Evolutionary conservation across 2,113 vertebrate genomes (phyloP).

Genomic region (Myxocyprinus asiaticus): DNA sequence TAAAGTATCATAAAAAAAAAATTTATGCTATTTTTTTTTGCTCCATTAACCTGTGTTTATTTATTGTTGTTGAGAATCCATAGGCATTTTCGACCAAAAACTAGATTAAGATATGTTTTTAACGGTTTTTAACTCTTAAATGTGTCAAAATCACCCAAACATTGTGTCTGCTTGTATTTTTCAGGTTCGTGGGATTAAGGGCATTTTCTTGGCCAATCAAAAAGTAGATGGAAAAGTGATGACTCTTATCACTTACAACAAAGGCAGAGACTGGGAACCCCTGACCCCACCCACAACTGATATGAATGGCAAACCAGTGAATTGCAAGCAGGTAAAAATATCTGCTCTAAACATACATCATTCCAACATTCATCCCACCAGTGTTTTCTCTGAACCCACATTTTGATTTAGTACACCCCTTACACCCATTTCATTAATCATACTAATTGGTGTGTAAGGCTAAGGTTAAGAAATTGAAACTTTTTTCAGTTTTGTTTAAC

Average conservation of each 20-base stretch:
- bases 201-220: slow-evolving; percentile 96
- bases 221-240: slow-evolving; percentile 88
- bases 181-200: slow-evolving; percentile 93
- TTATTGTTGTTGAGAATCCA: too few species aligned
- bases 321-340: slow-evolving; percentile 84
- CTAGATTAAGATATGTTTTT: too few species aligned
- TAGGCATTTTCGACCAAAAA: too few species aligned
- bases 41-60: too few species aligned
- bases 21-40: too few species aligned
- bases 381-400: slow-evolving; percentile 16
- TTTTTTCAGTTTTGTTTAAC: too few species aligned
- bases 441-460: too few species aligned
- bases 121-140: too few species aligned
- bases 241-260: slow-evolving; percentile 94
- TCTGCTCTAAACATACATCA: not conserved
- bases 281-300: slow-evolving; percentile 83
- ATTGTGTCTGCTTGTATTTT: not conserved
- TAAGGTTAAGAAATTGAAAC: not conserved
- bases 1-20: too few species aligned
- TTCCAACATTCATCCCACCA: not conserved
- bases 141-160: too few species aligned
- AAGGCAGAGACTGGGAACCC: slow-evolving; percentile 90
- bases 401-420: not conserved
- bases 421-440: not conserved
- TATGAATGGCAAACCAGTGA: slow-evolving; percentile 88